Evolutionary conservation across 2,113 vertebrate genomes (phyloP).

Genomic region (Ginglymostoma cirratum): DNA sequence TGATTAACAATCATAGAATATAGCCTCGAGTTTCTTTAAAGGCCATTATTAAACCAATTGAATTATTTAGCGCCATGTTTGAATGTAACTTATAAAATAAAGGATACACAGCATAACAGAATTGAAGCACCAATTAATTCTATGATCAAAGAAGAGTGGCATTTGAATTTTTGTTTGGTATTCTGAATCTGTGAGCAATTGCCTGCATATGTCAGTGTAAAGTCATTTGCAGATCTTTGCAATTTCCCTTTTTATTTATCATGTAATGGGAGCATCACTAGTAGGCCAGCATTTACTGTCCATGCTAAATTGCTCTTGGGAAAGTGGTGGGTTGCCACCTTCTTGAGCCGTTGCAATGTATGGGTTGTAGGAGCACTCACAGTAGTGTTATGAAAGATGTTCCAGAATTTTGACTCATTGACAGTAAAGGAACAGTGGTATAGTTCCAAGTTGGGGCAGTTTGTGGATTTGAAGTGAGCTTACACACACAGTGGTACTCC

Average conservation of each 20-base stretch:
- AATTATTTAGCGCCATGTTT: neutral
- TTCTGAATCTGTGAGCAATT: neutral
- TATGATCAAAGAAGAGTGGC: neutral
- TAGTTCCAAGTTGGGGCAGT: too few relatives aligned
- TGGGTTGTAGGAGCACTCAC: too few relatives aligned
- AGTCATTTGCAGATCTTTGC: neutral
- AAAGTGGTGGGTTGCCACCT: too few relatives aligned
- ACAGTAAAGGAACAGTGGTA: too few relatives aligned
- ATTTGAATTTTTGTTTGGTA: neutral
- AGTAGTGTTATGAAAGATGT: too few relatives aligned
- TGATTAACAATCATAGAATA: neutral
- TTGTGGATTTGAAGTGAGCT: too few relatives aligned
- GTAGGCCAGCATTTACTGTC: too few relatives aligned
- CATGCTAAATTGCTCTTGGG: too few relatives aligned
- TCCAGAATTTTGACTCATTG: too few relatives aligned
- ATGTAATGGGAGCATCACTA: too few relatives aligned
- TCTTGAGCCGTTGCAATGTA: too few relatives aligned
- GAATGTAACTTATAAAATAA: neutral
- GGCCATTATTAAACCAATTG: neutral
- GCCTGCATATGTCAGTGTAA: neutral
- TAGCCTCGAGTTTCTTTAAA: neutral
- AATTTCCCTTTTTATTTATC: neutral
- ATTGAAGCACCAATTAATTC: neutral
- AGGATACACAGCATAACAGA: neutral
- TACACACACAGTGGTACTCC: too few relatives aligned